Evolutionary conservation across 92 coral and sea anemone genomes (phyloP).

Genomic region (Actinernus sp.): DNA sequence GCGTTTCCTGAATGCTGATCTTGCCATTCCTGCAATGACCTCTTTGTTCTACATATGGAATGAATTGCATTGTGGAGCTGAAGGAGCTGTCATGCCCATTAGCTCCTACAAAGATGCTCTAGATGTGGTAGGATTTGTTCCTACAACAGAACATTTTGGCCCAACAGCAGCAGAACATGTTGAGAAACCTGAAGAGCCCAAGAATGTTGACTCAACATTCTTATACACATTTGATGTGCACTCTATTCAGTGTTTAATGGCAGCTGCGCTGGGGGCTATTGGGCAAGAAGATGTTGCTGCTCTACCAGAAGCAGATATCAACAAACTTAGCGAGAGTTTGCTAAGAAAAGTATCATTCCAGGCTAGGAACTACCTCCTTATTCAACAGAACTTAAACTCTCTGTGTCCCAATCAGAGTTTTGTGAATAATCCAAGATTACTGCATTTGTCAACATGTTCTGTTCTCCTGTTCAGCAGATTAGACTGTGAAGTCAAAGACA

Average conservation of each 20-base stretch:
- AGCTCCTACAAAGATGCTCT: constrained; percentile 59
- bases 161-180: neutral
- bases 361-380: constrained; percentile 44
- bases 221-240: constrained; percentile 54
- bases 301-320: constrained; percentile 5
- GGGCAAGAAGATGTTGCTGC: neutral
- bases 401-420: constrained; percentile 15
- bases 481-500: constrained; percentile 47
- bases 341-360: constrained; percentile 39
- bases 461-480: constrained; percentile 57
- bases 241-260: constrained; percentile 41
- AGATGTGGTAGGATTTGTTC: constrained; percentile 45
- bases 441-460: constrained; percentile 61
- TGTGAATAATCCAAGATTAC: constrained; percentile 43
- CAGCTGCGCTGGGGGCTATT: constrained; percentile 27
- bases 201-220: constrained; percentile 14
- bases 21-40: constrained; percentile 64
- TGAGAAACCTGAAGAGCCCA: constrained; percentile 5
- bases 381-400: constrained; percentile 42
- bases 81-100: constrained; percentile 45
- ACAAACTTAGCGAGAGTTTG: constrained; percentile 4
- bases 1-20: constrained; percentile 64
- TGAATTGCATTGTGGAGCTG: constrained; percentile 46
- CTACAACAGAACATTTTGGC: constrained; percentile 69
- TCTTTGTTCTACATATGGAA: constrained; percentile 70